Evolutionary conservation across 2,797 vertebrate species (phyloP).

Genomic region (Molossus molossus): DNA sequence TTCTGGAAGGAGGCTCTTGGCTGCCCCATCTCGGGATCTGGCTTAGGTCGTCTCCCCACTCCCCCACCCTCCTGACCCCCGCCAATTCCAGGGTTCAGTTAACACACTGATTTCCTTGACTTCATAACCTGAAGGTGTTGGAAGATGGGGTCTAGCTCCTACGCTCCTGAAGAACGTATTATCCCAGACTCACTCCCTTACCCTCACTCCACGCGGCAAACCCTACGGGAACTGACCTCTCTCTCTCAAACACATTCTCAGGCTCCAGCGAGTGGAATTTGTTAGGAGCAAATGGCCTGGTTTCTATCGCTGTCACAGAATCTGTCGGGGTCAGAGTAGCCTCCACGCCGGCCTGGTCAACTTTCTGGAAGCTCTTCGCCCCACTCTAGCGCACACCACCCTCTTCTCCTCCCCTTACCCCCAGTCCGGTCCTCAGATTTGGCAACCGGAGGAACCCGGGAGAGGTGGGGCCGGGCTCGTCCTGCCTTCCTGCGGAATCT

Average conservation of each 20-base stretch:
- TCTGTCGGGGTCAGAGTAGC: neutral
- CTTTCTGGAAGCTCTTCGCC: constrained; percentile 47
- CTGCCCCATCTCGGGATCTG: accelerated
- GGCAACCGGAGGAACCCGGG: neutral
- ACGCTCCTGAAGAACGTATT: neutral
- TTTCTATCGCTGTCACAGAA: neutral
- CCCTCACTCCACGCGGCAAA: neutral
- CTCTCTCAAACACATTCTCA: neutral
- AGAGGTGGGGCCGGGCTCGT: neutral
- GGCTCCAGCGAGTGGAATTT: constrained; percentile 1
- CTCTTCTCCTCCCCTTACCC: accelerated
- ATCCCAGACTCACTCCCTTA: neutral
- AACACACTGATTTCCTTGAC: neutral
- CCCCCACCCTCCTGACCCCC: too few species aligned
- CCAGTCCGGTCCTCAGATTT: neutral
- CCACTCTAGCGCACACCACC: accelerated
- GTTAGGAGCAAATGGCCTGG: neutral
- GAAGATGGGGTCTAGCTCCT: neutral
- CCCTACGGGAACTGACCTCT: neutral
- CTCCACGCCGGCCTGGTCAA: neutral
- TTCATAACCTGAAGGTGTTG: neutral
- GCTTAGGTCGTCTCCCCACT: neutral
- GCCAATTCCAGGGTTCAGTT: neutral
- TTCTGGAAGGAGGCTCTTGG: neutral
- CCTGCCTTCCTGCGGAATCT: neutral